phyloP scores from a whole-genome alignment of 2,888 invertebrate genomes.

The Rhimphoctona megacephalus region DNA sequence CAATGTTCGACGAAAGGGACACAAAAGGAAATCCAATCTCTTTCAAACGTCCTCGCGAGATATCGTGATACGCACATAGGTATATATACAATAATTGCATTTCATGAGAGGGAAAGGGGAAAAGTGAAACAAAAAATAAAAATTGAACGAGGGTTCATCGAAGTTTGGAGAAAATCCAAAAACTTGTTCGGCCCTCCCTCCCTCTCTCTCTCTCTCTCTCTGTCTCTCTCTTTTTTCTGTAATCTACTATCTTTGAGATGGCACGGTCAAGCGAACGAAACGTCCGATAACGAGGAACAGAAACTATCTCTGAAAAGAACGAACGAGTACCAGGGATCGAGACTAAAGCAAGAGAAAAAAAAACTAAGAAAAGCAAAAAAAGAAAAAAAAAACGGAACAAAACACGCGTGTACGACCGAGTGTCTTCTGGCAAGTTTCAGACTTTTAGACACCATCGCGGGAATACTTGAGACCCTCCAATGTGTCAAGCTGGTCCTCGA shows the following conservation, averaged over 20 bases:
- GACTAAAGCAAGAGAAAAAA: neutral
- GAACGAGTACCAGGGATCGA: conserved; percentile 34
- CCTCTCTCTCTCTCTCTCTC: neutral
- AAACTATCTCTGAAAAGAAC: conserved; percentile 69
- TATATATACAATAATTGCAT: conserved; percentile 14
- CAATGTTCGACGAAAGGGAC: neutral
- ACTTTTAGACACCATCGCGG: conserved; percentile 42
- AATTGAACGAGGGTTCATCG: conserved; percentile 24
- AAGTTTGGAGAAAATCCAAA: conserved; percentile 29
- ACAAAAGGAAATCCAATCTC: conserved; percentile 17
- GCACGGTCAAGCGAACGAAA: conserved; percentile 60
- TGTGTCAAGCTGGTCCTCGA: conserved; percentile 39
- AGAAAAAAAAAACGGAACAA: neutral
- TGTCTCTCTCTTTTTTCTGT: conserved; percentile 16
- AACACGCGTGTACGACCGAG: conserved; percentile 19
- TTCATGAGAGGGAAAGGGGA: neutral
- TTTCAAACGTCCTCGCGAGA: neutral
- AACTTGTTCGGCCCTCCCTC: conserved; percentile 49
- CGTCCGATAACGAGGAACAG: conserved; percentile 78
- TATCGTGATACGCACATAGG: neutral
- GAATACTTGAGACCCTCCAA: conserved; percentile 35
- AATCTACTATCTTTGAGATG: conserved; percentile 30
- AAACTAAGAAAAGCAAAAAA: neutral
- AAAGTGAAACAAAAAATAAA: neutral
- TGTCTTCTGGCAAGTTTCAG: conserved; percentile 59